A percentile compares a stretch with the other conserved stretches of the same genome.
Evolutionary conservation across 2,797 vertebrate genomes (phyloP).

Genomic region (Sebastes kiyomatsui): DNA sequence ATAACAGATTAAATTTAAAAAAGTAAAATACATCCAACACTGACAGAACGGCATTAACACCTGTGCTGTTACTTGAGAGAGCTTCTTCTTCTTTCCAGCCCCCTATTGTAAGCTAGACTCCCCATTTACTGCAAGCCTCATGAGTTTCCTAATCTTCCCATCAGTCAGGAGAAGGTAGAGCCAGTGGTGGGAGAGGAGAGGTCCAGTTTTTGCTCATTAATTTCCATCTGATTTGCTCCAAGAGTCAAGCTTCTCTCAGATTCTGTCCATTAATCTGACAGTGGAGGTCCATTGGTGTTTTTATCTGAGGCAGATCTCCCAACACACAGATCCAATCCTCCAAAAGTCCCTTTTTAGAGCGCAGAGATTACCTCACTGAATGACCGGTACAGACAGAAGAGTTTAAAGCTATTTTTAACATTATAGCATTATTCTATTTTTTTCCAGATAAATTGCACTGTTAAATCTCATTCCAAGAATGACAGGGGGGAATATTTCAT

Average conservation of each 20-base stretch:
- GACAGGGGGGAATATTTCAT: slow-evolving; percentile 27
- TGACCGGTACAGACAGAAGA: neutral
- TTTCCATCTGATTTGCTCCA: slow-evolving; percentile 78
- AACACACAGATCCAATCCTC: slow-evolving; percentile 10
- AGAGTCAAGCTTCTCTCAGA: slow-evolving; percentile 67
- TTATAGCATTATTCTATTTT: neutral
- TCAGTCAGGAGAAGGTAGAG: slow-evolving; percentile 73
- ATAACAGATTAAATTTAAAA: neutral
- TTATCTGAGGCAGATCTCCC: slow-evolving; percentile 52
- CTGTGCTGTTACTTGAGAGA: slow-evolving; percentile 22
- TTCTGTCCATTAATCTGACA: slow-evolving; percentile 80
- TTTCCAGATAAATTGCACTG: slow-evolving; percentile 13
- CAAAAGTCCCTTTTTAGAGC: slow-evolving; percentile 20
- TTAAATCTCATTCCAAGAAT: slow-evolving; percentile 3
- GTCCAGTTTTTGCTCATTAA: slow-evolving; percentile 83
- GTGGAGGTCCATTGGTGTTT: slow-evolving; percentile 70
- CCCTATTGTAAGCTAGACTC: slow-evolving; percentile 36
- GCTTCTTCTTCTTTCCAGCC: slow-evolving; percentile 1
- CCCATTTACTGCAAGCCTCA: slow-evolving; percentile 81
- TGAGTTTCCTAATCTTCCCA: slow-evolving; percentile 83
- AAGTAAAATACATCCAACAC: neutral
- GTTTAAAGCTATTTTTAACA: slow-evolving; percentile 1
- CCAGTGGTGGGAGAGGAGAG: slow-evolving; percentile 55
- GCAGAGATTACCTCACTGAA: slow-evolving; percentile 13
- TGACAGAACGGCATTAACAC: neutral